Evolutionary conservation across 2,888 invertebrate species (phyloP).

Genomic region (Chloroclystis v-ata): DNA sequence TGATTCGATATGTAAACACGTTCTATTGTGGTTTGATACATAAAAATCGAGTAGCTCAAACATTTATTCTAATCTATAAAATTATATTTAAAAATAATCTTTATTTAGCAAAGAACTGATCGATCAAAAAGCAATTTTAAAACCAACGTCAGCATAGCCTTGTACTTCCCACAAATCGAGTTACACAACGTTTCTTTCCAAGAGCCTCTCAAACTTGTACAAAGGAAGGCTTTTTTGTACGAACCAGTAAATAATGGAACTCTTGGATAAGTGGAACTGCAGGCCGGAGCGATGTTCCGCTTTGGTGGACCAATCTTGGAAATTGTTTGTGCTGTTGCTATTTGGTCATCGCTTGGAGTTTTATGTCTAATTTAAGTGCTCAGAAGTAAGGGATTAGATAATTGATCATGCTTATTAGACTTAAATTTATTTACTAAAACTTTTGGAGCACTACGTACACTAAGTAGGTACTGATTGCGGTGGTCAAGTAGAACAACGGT

Average conservation of each 20-base stretch:
- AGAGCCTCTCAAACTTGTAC: constrained; percentile 62
- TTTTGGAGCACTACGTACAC: too few species aligned
- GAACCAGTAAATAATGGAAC: constrained; percentile 37
- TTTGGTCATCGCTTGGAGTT: too few species aligned
- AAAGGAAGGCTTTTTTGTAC: constrained; percentile 42
- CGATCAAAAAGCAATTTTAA: constrained; percentile 14
- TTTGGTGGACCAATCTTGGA: constrained; percentile 23
- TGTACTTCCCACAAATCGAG: constrained; percentile 68
- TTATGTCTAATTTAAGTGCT: too few species aligned
- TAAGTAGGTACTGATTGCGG: too few species aligned
- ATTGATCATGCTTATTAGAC: too few species aligned
- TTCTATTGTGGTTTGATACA: too few species aligned
- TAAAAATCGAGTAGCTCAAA: too few species aligned
- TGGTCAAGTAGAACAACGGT: too few species aligned
- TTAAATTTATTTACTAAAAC: too few species aligned
- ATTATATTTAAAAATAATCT: background rate
- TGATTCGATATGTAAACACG: too few species aligned
- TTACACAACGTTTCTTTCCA: constrained; percentile 71
- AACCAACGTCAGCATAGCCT: constrained; percentile 12
- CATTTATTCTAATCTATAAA: too few species aligned
- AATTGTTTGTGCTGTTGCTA: constrained; percentile 22
- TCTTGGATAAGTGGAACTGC: constrained; percentile 22
- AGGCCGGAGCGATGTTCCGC: constrained; percentile 25
- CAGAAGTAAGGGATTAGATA: too few species aligned
- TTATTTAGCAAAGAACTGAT: background rate